Evolutionary conservation across 2,797 vertebrate genomes (phyloP), one percentile per base, ranked within the genome.

Genomic region (Tympanoctomys barrerae): DNA sequence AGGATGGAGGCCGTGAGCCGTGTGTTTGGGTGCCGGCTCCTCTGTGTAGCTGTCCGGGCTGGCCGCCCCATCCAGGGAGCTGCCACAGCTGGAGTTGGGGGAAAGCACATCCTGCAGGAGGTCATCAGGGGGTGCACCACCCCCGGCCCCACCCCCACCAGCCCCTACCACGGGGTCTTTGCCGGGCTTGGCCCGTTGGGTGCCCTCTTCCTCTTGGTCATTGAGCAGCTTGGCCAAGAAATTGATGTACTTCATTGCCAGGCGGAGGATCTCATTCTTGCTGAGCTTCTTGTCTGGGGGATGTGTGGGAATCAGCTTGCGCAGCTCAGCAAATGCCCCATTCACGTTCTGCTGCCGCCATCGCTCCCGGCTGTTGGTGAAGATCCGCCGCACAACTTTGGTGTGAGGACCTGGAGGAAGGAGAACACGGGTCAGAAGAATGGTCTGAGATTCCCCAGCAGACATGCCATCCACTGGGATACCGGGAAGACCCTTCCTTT

Each of bases 321-420:
- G 99, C 86, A 99, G 99, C 97, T 99, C 99, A 0, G 99, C 98
- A 1, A 99, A 99, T 0, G 99, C 99, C 12, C 99, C 99, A 0
- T 99, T 99, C 24, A 99, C 99, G 0, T 99, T 99, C 98, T 99
- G 99, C 98, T 99, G 99, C 0, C 99, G 98, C 99, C 99, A 99
- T 0, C 99, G 98, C 91, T 99, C 99, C 2, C 99, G 98, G 80
- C 98, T 99, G 96, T 99, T 99, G 97, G 99, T 99, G 97, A 99
- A 99, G 97, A 99, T 98, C 54, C 99, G 98, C 0, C 98, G 98
- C 3, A 99, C 99, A 12, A 99, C 98, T 89, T 98, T 99, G 0
- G 99, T 99, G 81, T 99, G 98, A 19, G 99, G 98, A 96, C 99
- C 99, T 99, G 97, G 66, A 82, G 92, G 21, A 28, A 18, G 79